Base-by-base conservation (phyloP, 2,797 vertebrate species). In the Chromobotia macracanthus region DNA sequence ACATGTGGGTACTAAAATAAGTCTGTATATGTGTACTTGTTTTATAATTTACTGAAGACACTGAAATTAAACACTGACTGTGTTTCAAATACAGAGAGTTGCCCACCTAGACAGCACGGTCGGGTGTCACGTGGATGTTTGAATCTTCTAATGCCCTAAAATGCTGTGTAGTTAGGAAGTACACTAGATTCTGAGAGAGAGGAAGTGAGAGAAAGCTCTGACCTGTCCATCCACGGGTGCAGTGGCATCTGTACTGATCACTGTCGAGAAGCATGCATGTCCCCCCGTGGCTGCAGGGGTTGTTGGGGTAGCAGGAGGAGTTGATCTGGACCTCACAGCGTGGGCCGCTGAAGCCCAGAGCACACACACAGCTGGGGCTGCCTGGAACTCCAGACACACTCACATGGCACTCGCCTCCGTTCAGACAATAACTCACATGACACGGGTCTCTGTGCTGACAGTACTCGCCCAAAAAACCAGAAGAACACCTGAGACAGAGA, bases 401-500 rank as follows among this genome's bases (percentile, higher is more conserved):
- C n/a, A 91, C 93, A 21, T 90, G 93, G 87, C 97, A 98, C 48
- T 93, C 95, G 11, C 97, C 97, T 69, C 96, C 95, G 0, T 98
- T 96, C 84, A 90, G 88, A 86, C 97, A 98, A 87, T 90, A 94
- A 10, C 90, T 90, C 38, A 93, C 95, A 53, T 94, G 92, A 58
- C 97, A 98, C 3, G 95, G 96, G 88, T 97, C 94, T 72, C 90
- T 95, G 84, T 96, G 93, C 41, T 98, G 96, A 75, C 97, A 98
- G 87, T 97, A 97, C 63, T 97, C 95, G 21, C 97, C 96, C 84
- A 97, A 88, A 84, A 93, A 97, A 75, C 96, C 97, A 46, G 94
- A 88, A 10, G 89, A 91, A 91, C 97, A 98, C 87, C 96, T 97
- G 89, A 84, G 66, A 41, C 3, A 41, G 31, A 64, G 60, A 50